These are phyloP conservation scores for Lepidochrysops patricia DNA, from an alignment of 2,888 invertebrate species.

Conservation along the genomic window DNA sequence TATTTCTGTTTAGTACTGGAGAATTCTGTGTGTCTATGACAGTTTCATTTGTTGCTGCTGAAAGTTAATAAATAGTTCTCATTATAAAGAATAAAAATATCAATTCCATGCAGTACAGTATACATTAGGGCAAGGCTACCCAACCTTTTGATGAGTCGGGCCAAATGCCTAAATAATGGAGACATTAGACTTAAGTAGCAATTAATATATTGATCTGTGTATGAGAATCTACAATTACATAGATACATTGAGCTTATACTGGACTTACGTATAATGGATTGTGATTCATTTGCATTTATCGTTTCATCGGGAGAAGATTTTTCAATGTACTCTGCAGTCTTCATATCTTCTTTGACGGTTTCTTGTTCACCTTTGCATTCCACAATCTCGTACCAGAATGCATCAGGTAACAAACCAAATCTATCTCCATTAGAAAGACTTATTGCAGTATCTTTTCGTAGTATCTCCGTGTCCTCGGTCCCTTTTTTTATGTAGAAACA, in stretches of 20 bases:
- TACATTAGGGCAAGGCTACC: too few relatives aligned
- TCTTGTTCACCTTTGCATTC: conserved; percentile 18
- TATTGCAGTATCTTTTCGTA: conserved; percentile 42
- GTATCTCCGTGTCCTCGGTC: conserved; percentile 36
- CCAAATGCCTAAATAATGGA: too few relatives aligned
- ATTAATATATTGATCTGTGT: too few relatives aligned
- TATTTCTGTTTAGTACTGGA: not conserved
- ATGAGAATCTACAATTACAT: too few relatives aligned
- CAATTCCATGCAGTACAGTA: too few relatives aligned
- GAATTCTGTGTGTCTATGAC: not conserved
- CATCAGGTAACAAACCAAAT: conserved; percentile 67
- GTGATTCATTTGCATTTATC: conserved; percentile 28
- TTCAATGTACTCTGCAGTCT: conserved; percentile 21
- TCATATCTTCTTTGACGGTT: conserved; percentile 13
- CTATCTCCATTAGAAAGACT: conserved; percentile 59
- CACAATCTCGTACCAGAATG: conserved; percentile 61
- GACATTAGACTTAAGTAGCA: too few relatives aligned
- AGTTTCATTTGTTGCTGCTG: not conserved
- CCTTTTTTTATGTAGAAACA: conserved; percentile 57
- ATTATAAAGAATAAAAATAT: too few relatives aligned
- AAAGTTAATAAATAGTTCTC: not conserved
- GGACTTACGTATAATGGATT: conserved; percentile 36
- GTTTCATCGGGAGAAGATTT: not conserved
- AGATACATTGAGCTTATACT: too few relatives aligned
- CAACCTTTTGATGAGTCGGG: too few relatives aligned